A percentile compares a stretch with the other conserved stretches of the same genome.
Conservation (phyloP, 1,140 invertebrate species). For the Trachymyrmex septentrionalis region DNA sequence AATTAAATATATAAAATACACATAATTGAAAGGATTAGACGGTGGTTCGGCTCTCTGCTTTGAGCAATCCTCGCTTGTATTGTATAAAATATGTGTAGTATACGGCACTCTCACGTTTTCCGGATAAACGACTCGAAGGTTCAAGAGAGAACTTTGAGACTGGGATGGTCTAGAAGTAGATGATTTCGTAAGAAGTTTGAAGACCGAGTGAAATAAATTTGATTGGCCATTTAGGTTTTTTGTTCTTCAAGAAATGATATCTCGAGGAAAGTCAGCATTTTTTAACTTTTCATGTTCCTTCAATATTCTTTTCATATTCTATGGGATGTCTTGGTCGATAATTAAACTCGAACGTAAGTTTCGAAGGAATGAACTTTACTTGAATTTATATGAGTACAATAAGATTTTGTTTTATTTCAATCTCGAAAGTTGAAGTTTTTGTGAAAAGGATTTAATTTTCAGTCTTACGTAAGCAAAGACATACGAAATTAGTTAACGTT, state of each 20-base stretch:
- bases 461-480: constrained; percentile 1
- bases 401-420: constrained; percentile 35
- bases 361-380: constrained; percentile 5
- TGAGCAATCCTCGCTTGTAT: no score
- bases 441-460: neutral
- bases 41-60: no score
- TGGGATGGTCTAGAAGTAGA: no score
- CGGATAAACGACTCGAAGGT: no score
- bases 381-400: constrained; percentile 35
- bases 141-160: no score
- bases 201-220: no score
- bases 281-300: constrained; percentile 14
- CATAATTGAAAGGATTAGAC: no score
- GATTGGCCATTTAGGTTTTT: neutral
- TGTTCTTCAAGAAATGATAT: neutral
- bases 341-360: constrained; percentile 22
- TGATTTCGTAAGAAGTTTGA: no score
- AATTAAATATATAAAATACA: no score
- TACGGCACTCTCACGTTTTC: no score
- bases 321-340: constrained; percentile 27
- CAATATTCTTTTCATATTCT: constrained; percentile 18
- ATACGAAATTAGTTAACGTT: neutral
- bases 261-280: neutral
- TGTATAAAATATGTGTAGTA: no score
- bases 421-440: constrained; percentile 11